These are phyloP conservation scores for Eublepharis macularius DNA, from an alignment of 2,113 vertebrate genomes.

Conservation along the genomic window DNA sequence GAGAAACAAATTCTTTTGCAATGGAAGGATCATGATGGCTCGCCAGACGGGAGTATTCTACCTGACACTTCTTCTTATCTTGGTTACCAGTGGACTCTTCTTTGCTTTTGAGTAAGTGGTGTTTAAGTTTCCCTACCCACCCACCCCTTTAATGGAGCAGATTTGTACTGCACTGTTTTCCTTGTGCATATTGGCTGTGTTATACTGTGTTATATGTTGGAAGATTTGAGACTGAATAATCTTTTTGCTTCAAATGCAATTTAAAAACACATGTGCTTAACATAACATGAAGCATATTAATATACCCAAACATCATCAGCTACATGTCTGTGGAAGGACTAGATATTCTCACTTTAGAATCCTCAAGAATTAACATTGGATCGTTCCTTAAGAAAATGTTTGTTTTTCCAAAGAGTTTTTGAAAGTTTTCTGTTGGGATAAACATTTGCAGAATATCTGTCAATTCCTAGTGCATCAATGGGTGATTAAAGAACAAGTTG, in stretches of 20 bases:
- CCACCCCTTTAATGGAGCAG: neutral
- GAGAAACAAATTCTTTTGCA: conserved; percentile 96
- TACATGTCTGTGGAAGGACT: conserved; percentile 4
- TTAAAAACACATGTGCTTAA: neutral
- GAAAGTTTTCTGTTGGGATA: neutral
- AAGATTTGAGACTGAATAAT: neutral
- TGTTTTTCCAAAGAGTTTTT: neutral
- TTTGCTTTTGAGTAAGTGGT: conserved; percentile 98
- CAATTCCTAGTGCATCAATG: neutral
- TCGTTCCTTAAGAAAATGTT: too few species aligned
- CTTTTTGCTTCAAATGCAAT: neutral
- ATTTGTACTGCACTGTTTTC: neutral
- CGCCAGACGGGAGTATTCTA: conserved; percentile 98
- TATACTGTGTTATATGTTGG: conserved; percentile 10
- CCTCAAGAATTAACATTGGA: conserved; percentile 19
- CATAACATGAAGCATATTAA: neutral
- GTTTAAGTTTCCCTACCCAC: neutral
- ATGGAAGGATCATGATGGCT: conserved; percentile 99
- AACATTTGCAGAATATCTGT: neutral
- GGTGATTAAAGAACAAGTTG: neutral
- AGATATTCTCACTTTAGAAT: neutral
- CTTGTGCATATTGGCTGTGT: neutral
- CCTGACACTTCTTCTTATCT: conserved; percentile 94
- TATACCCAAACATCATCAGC: neutral
- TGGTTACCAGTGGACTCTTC: conserved; percentile 98